phyloP scores from a whole-genome alignment of 2,113 vertebrate species.

The Pyrgilauda ruficollis region DNA sequence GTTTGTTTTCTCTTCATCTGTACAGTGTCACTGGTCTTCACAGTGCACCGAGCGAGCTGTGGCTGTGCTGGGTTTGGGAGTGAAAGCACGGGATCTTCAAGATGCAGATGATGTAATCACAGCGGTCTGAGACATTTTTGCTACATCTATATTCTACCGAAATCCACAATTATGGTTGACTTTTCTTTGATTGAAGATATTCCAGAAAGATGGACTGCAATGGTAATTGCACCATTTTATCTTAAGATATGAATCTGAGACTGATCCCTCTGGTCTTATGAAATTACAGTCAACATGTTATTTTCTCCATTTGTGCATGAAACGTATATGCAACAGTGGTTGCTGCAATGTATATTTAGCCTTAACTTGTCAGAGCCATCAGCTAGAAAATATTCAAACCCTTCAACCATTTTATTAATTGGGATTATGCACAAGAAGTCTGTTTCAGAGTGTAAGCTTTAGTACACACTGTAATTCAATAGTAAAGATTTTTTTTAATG shows the following conservation, averaged over 20 bases:
- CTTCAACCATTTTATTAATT: conserved; percentile 41
- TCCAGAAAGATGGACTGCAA: conserved; percentile 73
- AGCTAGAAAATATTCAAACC: neutral
- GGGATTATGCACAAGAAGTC: neutral
- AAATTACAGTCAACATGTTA: conserved; percentile 69
- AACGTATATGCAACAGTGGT: conserved; percentile 54
- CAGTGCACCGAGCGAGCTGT: neutral
- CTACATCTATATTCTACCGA: conserved; percentile 57
- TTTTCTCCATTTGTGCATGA: conserved; percentile 67
- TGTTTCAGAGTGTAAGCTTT: neutral
- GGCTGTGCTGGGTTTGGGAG: conserved; percentile 6
- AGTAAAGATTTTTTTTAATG: neutral
- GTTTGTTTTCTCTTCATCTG: conserved; percentile 41
- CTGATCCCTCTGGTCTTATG: conserved; percentile 61
- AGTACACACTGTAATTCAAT: neutral
- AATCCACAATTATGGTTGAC: conserved; percentile 73
- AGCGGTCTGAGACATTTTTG: conserved; percentile 64
- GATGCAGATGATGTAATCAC: conserved; percentile 69
- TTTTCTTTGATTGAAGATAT: conserved; percentile 71
- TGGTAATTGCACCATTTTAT: conserved; percentile 65
- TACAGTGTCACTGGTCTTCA: neutral
- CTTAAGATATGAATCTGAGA: conserved; percentile 63
- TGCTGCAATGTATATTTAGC: conserved; percentile 21
- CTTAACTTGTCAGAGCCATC: conserved; percentile 52
- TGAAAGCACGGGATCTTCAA: neutral